phyloP scores from a whole-genome alignment of 2,113 vertebrate genomes.

The Balaeniceps rex region DNA sequence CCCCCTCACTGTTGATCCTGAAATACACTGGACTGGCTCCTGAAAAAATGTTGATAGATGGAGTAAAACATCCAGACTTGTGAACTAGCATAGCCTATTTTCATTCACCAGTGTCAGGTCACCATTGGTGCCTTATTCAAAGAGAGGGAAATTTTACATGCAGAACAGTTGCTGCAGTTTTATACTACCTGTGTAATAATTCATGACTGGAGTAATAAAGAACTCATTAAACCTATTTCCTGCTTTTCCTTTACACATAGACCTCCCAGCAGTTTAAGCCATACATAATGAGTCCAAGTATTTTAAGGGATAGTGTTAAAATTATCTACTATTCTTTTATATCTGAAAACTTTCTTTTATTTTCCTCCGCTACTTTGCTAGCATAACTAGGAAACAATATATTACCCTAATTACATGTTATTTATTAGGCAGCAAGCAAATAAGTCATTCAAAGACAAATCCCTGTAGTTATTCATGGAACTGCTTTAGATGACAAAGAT shows the following conservation, averaged over 20 bases:
- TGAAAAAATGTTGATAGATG: conserved; percentile 5
- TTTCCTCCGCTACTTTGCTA: conserved; percentile 58
- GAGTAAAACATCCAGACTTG: conserved; percentile 1
- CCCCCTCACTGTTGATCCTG: neutral
- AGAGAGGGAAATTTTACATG: conserved; percentile 55
- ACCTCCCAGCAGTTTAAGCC: conserved; percentile 71
- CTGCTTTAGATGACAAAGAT: conserved; percentile 77
- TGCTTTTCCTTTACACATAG: conserved; percentile 55
- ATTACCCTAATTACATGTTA: conserved; percentile 80
- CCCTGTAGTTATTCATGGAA: conserved; percentile 74
- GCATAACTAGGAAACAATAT: conserved; percentile 72
- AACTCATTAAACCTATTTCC: conserved; percentile 72
- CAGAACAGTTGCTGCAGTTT: conserved; percentile 54
- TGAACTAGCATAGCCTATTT: conserved; percentile 20
- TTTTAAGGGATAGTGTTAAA: conserved; percentile 71
- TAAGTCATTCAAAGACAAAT: conserved; percentile 79
- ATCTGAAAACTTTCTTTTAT: conserved; percentile 68
- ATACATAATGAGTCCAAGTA: conserved; percentile 64
- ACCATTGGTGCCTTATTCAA: conserved; percentile 47
- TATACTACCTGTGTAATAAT: conserved; percentile 70
- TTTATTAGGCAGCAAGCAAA: conserved; percentile 78
- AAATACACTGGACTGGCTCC: neutral
- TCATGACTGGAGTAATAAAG: conserved; percentile 69
- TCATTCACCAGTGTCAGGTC: conserved; percentile 9
- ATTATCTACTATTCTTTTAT: conserved; percentile 73